Evolutionary conservation across 2,888 invertebrate species (phyloP).

Genomic region (Macroteleia sp.): DNA sequence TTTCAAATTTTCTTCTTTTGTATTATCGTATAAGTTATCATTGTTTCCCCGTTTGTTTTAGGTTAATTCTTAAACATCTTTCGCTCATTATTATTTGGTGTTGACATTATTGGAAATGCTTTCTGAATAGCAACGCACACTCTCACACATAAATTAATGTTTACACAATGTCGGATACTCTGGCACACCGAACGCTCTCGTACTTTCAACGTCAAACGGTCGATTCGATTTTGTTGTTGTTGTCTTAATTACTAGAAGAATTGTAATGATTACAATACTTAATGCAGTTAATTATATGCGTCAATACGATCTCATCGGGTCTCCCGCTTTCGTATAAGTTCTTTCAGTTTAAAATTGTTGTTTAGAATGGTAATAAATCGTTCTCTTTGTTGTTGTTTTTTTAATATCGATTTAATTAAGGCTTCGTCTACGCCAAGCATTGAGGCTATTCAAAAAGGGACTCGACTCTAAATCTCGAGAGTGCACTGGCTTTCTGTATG

Average conservation of each 20-base stretch:
- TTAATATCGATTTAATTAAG: conserved; percentile 56
- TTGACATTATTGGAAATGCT: conserved; percentile 79
- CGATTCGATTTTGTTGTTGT: conserved; percentile 56
- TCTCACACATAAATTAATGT: conserved; percentile 41
- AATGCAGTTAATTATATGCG: conserved; percentile 67
- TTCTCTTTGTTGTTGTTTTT: conserved; percentile 17
- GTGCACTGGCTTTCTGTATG: conserved; percentile 53
- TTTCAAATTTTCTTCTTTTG: neutral
- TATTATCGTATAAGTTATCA: conserved; percentile 12
- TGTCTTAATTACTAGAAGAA: conserved; percentile 50
- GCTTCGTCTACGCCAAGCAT: conserved; percentile 61
- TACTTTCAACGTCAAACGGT: conserved; percentile 75
- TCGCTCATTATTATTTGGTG: conserved; percentile 72
- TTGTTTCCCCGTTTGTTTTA: conserved; percentile 16
- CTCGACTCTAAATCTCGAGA: conserved; percentile 59
- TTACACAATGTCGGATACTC: conserved; percentile 43
- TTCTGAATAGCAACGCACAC: conserved; percentile 64
- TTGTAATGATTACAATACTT: conserved; percentile 65
- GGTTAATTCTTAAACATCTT: conserved; percentile 29
- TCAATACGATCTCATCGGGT: conserved; percentile 66
- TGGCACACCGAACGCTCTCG: conserved; percentile 56
- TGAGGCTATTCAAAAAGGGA: conserved; percentile 59
- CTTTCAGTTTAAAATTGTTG: conserved; percentile 4
- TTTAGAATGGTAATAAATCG: conserved; percentile 35
- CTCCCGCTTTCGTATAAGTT: conserved; percentile 30